Conservation (phyloP, 2,113 vertebrate species). For the Chloropsis cyanopogon region DNA sequence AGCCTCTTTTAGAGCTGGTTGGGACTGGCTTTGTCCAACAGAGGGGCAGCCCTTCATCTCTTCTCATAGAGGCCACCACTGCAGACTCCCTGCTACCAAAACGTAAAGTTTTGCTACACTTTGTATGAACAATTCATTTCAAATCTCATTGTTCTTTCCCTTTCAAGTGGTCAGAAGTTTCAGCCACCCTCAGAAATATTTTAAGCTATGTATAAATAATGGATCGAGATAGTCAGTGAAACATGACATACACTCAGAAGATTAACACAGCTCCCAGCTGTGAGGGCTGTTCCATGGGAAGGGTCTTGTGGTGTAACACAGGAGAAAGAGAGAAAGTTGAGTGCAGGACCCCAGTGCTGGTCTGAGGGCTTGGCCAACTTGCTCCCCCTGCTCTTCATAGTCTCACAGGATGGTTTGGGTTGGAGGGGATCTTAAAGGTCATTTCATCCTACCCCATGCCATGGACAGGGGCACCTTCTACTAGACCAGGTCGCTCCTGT, state of each 20-base stretch:
- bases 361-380: background rate
- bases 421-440: background rate
- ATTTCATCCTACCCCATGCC: background rate
- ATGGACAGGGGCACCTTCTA: background rate
- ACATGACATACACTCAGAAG: background rate
- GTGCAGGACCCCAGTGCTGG: rapidly evolving
- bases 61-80: background rate
- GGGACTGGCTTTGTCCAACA: background rate
- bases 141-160: background rate
- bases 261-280: background rate
- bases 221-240: background rate
- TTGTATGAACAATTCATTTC: background rate
- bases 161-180: background rate
- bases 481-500: background rate
- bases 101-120: background rate
- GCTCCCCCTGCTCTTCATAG: background rate
- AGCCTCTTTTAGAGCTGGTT: background rate
- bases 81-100: background rate
- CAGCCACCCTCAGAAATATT: background rate
- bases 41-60: background rate
- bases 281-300: background rate
- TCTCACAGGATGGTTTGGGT: background rate
- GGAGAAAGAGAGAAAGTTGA: background rate
- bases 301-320: background rate
- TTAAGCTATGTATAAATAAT: background rate